Evolutionary conservation across 2,113 vertebrate genomes (phyloP).

Genomic region (Mastomys coucha): DNA sequence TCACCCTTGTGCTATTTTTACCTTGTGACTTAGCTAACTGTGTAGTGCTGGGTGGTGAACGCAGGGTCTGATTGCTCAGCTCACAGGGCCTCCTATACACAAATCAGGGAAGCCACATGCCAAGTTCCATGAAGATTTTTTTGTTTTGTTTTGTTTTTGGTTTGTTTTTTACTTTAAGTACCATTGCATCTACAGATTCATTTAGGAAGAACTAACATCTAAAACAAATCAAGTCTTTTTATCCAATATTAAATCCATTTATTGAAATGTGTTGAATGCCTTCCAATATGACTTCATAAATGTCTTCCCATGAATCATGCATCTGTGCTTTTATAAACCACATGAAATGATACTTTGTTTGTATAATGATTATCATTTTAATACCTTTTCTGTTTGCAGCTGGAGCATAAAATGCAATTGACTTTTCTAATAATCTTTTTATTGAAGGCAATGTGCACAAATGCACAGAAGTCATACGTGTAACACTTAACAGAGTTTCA

Average conservation of each 20-base stretch:
- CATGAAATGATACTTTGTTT: not conserved
- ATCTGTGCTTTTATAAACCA: not conserved
- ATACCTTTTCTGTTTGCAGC: constrained; percentile 21
- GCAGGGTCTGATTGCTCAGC: not conserved
- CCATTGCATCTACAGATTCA: not conserved
- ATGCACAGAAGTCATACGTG: not conserved
- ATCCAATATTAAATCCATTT: not conserved
- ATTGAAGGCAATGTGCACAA: not conserved
- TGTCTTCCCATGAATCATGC: not conserved
- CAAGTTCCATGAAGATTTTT: not conserved
- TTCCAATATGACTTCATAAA: constrained; percentile 26
- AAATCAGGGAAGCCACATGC: not conserved
- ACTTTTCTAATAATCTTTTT: constrained; percentile 23
- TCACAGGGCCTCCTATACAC: not conserved
- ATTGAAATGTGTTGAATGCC: constrained; percentile 21
- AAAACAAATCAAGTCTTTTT: constrained; percentile 39
- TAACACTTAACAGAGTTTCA: not conserved
- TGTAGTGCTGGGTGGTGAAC: not conserved
- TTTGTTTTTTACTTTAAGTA: constrained; percentile 9
- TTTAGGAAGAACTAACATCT: not conserved
- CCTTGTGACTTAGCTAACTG: not conserved
- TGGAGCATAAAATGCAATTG: not conserved
- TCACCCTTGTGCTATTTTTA: too few relatives aligned
- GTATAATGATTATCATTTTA: constrained; percentile 40
- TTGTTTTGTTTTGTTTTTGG: too few relatives aligned